Base-by-base conservation (phyloP, 1,140 invertebrate species). In the Camponotus floridanus region DNA sequence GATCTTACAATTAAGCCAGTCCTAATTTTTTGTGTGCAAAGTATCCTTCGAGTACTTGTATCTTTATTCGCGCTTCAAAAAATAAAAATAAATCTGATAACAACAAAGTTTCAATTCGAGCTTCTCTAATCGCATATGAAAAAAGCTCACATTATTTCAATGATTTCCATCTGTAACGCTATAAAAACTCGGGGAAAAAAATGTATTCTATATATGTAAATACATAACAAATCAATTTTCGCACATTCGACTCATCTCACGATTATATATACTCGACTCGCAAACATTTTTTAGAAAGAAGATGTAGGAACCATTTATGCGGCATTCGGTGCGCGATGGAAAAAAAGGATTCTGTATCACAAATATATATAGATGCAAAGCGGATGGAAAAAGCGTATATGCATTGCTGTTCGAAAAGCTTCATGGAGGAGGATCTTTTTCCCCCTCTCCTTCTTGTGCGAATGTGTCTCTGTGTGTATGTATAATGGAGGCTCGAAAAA, bases 401-500 rank as follows among this genome's bases (percentile, higher is more conserved):
- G 51, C 39, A 61, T 51, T 15, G 18, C 39, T 57, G 55, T 86
- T 81, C 76, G 86, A 87, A 57, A 80, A 76, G 45, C 33, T 48
- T 51, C 45, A 61, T 13, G 57, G 39, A 87, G 62, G 62, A 90
- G 65, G 42, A 86, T 78, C 73, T 67, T 26, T 26, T 26, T 21
- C 71, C 83, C 45, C 48, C 88, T 65, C 45, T 48, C 13, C 45
- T 13, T 3, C 11, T 15, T 51, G 62, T 26, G 26, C 26, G 26
- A 26, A 1, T 26, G 26, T 26, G 26, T 26, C 26, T 26, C 26
- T 26, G 26, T 26, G 26, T 26, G 78, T 62, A 59, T 76, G 59
- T 85, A 93, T 91, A 93, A 93, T 92, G 90, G 87, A 92, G 91
- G 87, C 90, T 93, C 90, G 88, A 93, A 92, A 91, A 93, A 94